Conservation (phyloP, 1,140 invertebrate species). For the Drosophila sulfurigaster region DNA sequence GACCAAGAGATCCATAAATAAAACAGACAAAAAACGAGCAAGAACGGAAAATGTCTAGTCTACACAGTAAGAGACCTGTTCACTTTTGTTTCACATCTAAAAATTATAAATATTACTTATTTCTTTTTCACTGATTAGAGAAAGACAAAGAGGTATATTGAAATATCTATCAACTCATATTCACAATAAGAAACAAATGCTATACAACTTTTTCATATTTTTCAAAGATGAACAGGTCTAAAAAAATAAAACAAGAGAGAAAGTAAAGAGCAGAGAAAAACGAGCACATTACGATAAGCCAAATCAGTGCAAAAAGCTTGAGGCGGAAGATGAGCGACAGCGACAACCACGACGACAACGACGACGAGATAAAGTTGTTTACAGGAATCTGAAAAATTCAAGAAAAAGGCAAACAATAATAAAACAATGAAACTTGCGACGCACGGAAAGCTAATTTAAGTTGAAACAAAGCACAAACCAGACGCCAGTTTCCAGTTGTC, state of each 20-base stretch:
- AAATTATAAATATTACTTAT: too few relatives aligned
- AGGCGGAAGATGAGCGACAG: slow-evolving; percentile 69
- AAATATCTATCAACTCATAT: too few relatives aligned
- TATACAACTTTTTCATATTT: too few relatives aligned
- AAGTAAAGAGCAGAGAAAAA: slow-evolving; percentile 42
- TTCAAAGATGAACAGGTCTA: too few relatives aligned
- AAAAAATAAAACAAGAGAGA: not conserved
- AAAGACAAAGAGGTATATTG: too few relatives aligned
- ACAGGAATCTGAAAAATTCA: slow-evolving; percentile 61
- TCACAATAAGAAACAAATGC: too few relatives aligned
- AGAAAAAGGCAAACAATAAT: slow-evolving; percentile 69
- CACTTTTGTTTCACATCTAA: too few relatives aligned
- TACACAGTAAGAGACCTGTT: too few relatives aligned
- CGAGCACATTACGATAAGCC: slow-evolving; percentile 48
- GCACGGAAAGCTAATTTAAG: slow-evolving; percentile 72
- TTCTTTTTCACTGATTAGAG: too few relatives aligned
- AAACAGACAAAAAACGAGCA: not conserved
- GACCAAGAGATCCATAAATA: slow-evolving; percentile 5
- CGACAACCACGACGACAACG: slow-evolving; percentile 15
- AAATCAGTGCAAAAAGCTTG: slow-evolving; percentile 49
- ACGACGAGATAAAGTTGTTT: slow-evolving; percentile 77
- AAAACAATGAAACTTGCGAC: slow-evolving; percentile 57
- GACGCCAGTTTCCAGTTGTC: slow-evolving; percentile 58
- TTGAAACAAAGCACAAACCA: slow-evolving; percentile 63
- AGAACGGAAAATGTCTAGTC: too few relatives aligned